Evolutionary conservation across 2,113 vertebrate genomes (phyloP).

Genomic region (Larimichthys crocea): DNA sequence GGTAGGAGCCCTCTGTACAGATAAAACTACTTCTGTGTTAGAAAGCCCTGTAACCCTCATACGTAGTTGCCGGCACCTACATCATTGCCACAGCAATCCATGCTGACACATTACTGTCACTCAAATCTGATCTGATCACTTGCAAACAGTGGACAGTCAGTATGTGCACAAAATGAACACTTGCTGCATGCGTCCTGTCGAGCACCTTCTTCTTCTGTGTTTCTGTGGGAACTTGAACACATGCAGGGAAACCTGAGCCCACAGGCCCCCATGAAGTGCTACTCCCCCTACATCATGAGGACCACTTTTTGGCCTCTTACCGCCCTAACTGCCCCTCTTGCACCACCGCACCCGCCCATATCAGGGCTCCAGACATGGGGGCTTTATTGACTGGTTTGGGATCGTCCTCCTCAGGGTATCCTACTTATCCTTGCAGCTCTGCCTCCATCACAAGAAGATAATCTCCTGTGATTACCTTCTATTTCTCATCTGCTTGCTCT

Average conservation of each 20-base stretch:
- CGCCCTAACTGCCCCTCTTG: slow-evolving; percentile 62
- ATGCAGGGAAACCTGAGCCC: slow-evolving; percentile 54
- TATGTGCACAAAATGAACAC: neutral
- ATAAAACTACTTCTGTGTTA: too few species aligned
- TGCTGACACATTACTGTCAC: too few species aligned
- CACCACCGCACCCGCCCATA: slow-evolving; percentile 38
- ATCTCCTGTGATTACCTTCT: slow-evolving; percentile 81
- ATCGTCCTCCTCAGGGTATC: slow-evolving; percentile 63
- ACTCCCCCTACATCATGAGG: slow-evolving; percentile 44
- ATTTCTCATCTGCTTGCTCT: slow-evolving; percentile 75
- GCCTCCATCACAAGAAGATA: slow-evolving; percentile 77
- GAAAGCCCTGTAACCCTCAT: too few species aligned
- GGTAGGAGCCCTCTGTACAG: too few species aligned
- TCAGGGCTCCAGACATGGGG: slow-evolving; percentile 50
- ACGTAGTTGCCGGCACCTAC: too few species aligned
- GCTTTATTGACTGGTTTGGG: slow-evolving; percentile 74
- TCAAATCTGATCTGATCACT: too few species aligned
- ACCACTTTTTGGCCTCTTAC: slow-evolving; percentile 65
- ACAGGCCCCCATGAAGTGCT: slow-evolving; percentile 28
- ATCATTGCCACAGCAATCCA: too few species aligned
- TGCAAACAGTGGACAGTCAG: neutral
- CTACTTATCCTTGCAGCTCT: slow-evolving; percentile 74
- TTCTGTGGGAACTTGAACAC: slow-evolving; percentile 75
- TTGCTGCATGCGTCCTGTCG: neutral
- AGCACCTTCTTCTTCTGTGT: neutral